Evolutionary conservation across 2,113 vertebrate genomes (phyloP).

Genomic region (Narcine bancroftii): DNA sequence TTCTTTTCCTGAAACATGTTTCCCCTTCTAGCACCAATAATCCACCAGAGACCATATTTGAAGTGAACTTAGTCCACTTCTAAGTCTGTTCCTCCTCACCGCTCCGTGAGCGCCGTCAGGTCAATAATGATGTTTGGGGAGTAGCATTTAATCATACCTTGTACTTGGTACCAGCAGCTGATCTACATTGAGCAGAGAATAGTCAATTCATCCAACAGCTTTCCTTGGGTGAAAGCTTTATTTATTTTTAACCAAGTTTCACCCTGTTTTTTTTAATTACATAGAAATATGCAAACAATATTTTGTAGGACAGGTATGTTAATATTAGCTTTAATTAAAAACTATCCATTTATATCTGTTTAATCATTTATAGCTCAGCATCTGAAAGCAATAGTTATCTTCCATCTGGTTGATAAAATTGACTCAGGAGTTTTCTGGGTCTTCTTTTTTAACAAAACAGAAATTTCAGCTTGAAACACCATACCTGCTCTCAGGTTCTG

Average conservation of each 20-base stretch:
- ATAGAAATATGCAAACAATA: neutral
- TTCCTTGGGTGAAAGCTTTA: neutral
- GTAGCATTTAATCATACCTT: neutral
- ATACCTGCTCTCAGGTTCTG: neutral
- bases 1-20: neutral
- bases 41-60: neutral
- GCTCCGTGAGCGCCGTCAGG: too few relatives aligned
- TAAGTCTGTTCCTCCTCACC: too few relatives aligned
- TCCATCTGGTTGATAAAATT: neutral
- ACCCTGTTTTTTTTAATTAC: neutral
- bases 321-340: neutral
- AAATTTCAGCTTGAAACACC: too few relatives aligned
- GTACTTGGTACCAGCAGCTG: neutral
- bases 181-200: neutral
- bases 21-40: neutral
- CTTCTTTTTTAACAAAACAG: neutral
- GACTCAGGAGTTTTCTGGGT: neutral
- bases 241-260: neutral
- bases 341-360: neutral
- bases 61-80: neutral
- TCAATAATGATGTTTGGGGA: too few relatives aligned
- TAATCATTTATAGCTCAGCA: neutral
- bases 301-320: neutral
- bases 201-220: neutral
- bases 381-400: neutral